Conservation (phyloP, 2,113 vertebrate species). For the Macaca mulatta region DNA sequence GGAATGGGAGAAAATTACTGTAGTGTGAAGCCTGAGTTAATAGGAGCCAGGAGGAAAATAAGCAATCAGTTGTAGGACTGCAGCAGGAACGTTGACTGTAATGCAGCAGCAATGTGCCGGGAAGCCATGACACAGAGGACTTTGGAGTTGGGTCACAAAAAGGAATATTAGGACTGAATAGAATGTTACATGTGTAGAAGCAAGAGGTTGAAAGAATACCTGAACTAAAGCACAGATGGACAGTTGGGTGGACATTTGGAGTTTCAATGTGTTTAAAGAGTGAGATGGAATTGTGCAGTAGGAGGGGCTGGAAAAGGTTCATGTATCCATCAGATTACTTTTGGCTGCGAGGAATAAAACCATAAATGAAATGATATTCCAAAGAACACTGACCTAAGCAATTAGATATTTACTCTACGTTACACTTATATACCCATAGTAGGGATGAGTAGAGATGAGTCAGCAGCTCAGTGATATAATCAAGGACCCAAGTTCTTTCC, state of each 20-base stretch:
- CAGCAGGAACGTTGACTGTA: not conserved
- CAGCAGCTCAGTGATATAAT: not conserved
- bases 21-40: not conserved
- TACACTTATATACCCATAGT: fast-evolving
- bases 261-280: not conserved
- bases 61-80: not conserved
- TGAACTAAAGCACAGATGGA: not conserved
- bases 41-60: not conserved
- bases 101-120: not conserved
- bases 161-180: not conserved
- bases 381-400: not conserved
- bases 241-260: not conserved
- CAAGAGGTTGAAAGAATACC: not conserved
- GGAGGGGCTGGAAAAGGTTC: not conserved
- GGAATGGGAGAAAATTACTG: not conserved
- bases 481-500: not conserved
- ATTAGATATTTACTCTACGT: not conserved
- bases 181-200: not conserved
- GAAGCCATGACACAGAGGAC: not conserved
- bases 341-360: not conserved
- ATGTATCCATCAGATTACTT: not conserved
- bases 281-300: not conserved
- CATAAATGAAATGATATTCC: not conserved
- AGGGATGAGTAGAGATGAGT: not conserved
- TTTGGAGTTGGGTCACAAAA: not conserved